These are phyloP conservation scores for Pterocles orientalis DNA, from an alignment of 2,113 vertebrate genomes.

Conservation along the genomic window DNA sequence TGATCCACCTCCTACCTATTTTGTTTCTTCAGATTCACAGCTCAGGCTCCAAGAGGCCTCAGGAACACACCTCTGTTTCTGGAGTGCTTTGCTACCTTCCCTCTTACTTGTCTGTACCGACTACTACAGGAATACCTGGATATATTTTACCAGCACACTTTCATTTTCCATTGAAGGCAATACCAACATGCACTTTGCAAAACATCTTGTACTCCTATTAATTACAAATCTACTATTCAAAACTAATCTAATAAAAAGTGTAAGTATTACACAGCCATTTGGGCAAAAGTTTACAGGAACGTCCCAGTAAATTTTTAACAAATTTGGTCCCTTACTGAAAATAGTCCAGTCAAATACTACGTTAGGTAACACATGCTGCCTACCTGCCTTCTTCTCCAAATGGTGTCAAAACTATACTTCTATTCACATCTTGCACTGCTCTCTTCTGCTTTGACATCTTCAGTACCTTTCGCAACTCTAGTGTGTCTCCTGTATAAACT, in stretches of 20 bases:
- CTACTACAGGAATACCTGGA: not conserved
- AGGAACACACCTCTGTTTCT: rapidly evolving
- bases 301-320: not conserved
- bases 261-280: not conserved
- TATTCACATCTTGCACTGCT: not conserved
- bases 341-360: not conserved
- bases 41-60: not conserved
- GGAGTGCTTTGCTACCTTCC: not conserved
- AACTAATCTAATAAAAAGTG: not conserved
- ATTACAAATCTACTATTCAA: not conserved
- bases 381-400: not conserved
- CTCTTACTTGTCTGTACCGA: not conserved
- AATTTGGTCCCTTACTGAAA: not conserved
- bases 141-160: not conserved
- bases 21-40: not conserved
- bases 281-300: not conserved
- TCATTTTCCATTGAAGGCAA: not conserved
- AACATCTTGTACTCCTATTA: not conserved
- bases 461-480: not conserved
- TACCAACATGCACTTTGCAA: not conserved
- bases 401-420: not conserved
- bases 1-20: rapidly evolving
- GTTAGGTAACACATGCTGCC: not conserved
- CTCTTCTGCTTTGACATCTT: not conserved
- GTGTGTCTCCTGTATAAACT: not conserved